Conservation (phyloP, 2,113 vertebrate genomes). For the Meriones unguiculatus region DNA sequence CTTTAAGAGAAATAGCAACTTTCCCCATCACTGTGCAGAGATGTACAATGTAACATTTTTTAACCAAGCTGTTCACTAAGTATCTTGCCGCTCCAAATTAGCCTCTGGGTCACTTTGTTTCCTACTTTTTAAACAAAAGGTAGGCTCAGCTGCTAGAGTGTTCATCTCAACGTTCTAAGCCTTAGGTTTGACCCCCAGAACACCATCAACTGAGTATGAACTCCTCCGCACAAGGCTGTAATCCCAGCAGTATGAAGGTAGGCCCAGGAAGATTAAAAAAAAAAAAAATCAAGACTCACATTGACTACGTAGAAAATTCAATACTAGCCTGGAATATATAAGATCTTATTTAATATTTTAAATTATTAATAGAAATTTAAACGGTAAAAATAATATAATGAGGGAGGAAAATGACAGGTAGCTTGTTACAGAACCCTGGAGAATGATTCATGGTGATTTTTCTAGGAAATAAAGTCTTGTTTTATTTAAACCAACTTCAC, state of each 20-base stretch:
- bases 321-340: neutral
- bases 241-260: neutral
- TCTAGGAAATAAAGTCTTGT: neutral
- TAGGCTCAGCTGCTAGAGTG: neutral
- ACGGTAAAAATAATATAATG: neutral
- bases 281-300: neutral
- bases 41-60: neutral
- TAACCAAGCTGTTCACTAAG: neutral
- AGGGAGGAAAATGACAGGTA: neutral
- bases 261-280: neutral
- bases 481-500: neutral
- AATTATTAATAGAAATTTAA: neutral
- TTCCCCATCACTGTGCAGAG: neutral
- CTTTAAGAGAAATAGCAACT: neutral
- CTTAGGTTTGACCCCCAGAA: neutral
- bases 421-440: neutral
- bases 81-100: constrained; percentile 21
- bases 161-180: neutral
- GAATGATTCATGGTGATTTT: neutral
- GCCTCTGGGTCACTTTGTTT: neutral
- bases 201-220: neutral
- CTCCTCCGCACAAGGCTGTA: neutral
- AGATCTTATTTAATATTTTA: neutral
- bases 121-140: neutral
- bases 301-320: neutral